Percentiles rank a stretch among this genome's conserved stretches.
Evolutionary conservation across 2,797 vertebrate genomes (phyloP).

Genomic region (Epinephelus malabaricus): DNA sequence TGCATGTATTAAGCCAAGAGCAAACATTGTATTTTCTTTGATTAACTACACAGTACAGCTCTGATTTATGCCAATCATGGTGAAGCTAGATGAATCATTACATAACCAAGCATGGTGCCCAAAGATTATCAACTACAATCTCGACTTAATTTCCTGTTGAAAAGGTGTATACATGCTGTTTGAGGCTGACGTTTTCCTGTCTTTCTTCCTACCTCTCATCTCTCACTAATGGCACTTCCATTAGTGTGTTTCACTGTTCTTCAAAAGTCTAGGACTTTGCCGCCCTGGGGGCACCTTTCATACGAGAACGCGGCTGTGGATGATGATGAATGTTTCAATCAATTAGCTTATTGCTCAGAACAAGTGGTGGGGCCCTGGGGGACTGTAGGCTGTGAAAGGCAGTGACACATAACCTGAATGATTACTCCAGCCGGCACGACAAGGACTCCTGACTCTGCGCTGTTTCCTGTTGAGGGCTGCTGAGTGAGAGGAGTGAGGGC

Average conservation of each 20-base stretch:
- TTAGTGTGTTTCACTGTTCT: constrained; percentile 61
- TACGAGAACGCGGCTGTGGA: constrained; percentile 50
- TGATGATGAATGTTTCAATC: constrained; percentile 81
- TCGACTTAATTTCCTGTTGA: constrained; percentile 29
- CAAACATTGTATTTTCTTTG: constrained; percentile 32
- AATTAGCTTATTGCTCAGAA: constrained; percentile 81
- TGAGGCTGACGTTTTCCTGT: constrained; percentile 10
- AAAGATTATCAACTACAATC: constrained; percentile 7
- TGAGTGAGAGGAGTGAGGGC: constrained; percentile 5
- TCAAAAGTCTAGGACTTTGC: constrained; percentile 67
- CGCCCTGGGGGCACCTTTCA: constrained; percentile 56
- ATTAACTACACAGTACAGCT: constrained; percentile 12
- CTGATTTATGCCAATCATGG: constrained; percentile 4
- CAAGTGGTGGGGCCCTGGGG: constrained; percentile 67
- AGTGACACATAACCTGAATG: constrained; percentile 73
- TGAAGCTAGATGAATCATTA: constrained; percentile 7
- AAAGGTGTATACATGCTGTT: constrained; percentile 16
- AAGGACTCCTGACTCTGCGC: constrained; percentile 38
- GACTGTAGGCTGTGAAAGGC: constrained; percentile 47
- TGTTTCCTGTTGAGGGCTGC: constrained; percentile 25
- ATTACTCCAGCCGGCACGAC: constrained; percentile 51
- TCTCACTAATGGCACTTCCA: constrained; percentile 61
- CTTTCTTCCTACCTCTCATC: constrained; percentile 18
- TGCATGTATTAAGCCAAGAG: constrained; percentile 37
- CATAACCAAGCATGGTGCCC: neutral